Evolutionary conservation across 2,797 vertebrate genomes (phyloP).

Genomic region (Remorina albescens): DNA sequence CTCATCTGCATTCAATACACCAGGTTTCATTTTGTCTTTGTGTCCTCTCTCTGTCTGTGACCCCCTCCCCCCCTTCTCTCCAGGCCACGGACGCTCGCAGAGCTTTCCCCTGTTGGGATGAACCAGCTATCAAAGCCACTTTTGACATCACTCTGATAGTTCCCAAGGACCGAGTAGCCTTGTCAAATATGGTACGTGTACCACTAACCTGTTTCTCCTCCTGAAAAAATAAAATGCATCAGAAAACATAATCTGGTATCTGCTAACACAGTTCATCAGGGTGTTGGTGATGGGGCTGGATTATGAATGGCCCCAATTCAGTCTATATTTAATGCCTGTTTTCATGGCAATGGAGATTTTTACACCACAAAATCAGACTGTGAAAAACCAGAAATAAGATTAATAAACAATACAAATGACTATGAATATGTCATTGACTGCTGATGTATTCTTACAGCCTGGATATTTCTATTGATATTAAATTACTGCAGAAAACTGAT

Average conservation of each 20-base stretch:
- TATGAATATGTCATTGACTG: too few species aligned
- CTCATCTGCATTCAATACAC: conserved; percentile 2
- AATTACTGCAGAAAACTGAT: too few species aligned
- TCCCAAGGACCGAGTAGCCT: conserved; percentile 97
- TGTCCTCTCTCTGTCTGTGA: background rate
- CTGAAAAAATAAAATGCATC: conserved; percentile 37
- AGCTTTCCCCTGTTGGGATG: conserved; percentile 99
- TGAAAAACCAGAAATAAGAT: background rate
- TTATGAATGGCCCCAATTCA: conserved; percentile 23
- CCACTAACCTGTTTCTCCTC: conserved; percentile 14
- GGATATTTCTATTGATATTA: too few species aligned
- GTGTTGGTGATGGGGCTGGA: conserved; percentile 22
- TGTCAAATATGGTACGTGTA: conserved; percentile 96
- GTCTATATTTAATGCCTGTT: background rate
- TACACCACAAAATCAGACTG: background rate
- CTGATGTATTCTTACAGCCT: too few species aligned
- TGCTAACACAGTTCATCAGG: conserved; percentile 1
- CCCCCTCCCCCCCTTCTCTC: background rate
- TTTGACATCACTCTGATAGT: conserved; percentile 97
- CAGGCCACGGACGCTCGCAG: conserved; percentile 97
- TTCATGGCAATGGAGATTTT: too few species aligned
- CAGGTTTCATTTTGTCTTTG: background rate
- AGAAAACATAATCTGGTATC: conserved; percentile 42
- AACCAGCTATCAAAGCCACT: conserved; percentile 98
- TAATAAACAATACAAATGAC: background rate